Conservation (phyloP, 30 jellyfish, hydroid and myxozoan genomes). For the Pelagia noctiluca region DNA sequence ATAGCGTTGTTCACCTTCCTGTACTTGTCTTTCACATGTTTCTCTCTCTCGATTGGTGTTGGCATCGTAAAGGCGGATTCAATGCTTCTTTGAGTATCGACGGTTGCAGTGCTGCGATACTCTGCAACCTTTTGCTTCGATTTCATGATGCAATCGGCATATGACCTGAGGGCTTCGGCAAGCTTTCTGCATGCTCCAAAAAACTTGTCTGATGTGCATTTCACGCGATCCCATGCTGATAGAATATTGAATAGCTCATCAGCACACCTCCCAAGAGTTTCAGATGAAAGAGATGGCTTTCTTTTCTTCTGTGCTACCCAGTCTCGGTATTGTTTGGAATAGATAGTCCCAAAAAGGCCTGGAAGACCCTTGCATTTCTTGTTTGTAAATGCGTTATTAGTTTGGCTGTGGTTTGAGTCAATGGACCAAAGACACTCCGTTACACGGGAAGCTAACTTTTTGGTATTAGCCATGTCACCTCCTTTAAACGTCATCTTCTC, state of each 20-base stretch:
- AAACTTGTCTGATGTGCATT: neutral
- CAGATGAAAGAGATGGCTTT: conserved; percentile 14
- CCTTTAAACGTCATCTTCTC: neutral
- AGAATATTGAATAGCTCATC: conserved; percentile 18
- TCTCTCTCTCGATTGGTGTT: conserved; percentile 6
- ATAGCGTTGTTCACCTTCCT: neutral
- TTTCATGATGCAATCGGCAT: neutral
- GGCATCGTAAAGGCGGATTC: neutral
- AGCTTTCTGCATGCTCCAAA: conserved; percentile 9
- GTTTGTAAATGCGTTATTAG: neutral
- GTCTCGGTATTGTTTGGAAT: conserved; percentile 15
- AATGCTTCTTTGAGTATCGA: neutral
- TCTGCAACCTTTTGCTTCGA: neutral
- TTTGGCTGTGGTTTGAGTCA: conserved; percentile 15
- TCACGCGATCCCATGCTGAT: conserved; percentile 1
- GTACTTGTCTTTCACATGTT: neutral
- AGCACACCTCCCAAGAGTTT: neutral
- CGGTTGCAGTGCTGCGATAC: neutral
- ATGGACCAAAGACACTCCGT: conserved; percentile 17
- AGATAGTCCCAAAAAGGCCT: neutral
- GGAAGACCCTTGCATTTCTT: conserved; percentile 26
- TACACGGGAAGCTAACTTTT: neutral
- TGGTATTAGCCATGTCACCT: conserved; percentile 20
- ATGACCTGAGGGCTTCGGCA: neutral
- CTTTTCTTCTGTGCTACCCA: conserved; percentile 20